Base-by-base conservation (phyloP, 92 coral and sea anemone genomes). In the Epizoanthus scotinus region DNA sequence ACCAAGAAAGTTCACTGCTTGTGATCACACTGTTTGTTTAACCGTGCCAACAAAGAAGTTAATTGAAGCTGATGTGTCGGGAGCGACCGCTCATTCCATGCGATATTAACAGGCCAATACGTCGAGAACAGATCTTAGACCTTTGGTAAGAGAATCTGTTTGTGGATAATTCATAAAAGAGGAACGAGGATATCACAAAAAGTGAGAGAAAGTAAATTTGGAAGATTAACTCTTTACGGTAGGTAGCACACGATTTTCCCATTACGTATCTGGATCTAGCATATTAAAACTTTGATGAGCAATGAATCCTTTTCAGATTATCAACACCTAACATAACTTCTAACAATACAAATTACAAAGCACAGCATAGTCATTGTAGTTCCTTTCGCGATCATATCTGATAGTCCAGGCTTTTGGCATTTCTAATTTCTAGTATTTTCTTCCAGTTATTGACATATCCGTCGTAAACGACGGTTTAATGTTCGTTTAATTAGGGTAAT, bases 391-490 rank as follows among this genome's bases (percentile, higher is more conserved):
- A 1, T 8, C 13, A 44, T 55, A 47, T 24, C 79, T 53, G 20
- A 9, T 18, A 25, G 64, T 27, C 57, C 27, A 6, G 13, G 9
- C 31, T 72, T 56, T 1, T 42, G 22, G 59, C 31, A 56, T 26
- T 55, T 71, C 28, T 20, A 20, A 20, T 59, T 59, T 59, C 28
- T 59, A 25, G 28, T 18, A 59, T 59, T 59, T 59, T 12, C 67
- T 58, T 38, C 42, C 56, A 38, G 19, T 59, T 75, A 75, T 75
- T 75, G 81, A 75, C 81, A 75, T 42, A 57, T 27, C 44, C 53
- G 21, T 42, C 67, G 67, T 57, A 75, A 75, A 59, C 58, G 67
- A 38, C 68, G 40, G 55, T 58, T 75, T 75, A 75, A 75, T 75
- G 54, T 14, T 22, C 55, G n/a, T 31, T 75, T 59, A 36, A 75